Evolutionary conservation across 2,113 vertebrate genomes (phyloP), one percentile per base, ranked within the genome.

Genomic region (Callocephalon fimbriatum): DNA sequence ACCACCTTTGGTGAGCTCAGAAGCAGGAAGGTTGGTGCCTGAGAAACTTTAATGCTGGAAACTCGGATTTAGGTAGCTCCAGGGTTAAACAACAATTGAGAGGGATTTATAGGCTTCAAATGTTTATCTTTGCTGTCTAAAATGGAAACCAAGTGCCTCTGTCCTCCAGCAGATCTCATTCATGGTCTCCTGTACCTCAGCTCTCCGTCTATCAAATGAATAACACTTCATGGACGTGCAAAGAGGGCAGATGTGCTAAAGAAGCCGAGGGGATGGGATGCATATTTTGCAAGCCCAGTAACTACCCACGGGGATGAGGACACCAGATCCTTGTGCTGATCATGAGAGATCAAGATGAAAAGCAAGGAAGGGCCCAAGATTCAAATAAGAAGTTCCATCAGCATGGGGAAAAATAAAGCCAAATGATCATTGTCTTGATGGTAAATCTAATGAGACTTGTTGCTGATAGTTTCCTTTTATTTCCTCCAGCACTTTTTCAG

Each of bases 321-420:
- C 83, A 61, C 23, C 51, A n/a, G 56, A 27, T 56, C 65, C 74
- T 61, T 40, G 61, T 51, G 54, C 29, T 50, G 35, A 54, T 75
- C 38, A 4, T 2, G 37, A 77, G 48, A 90, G 45, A 83, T 42
- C 83, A 53, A 54, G 85, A 83, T 2, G 1, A 82, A 82, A 75
- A 79, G 58, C 31, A 75, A 79, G 53, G 63, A 54, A 87, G 51
- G 68, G 76, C 73, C 37, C 92, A 42, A 86, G 78, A 80, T 67
- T 82, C n/a, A 62, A 85, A 87, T 45, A 58, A 85, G 42, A 90
- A 74, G 38, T 77, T 91, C 79, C 78, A 88, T 53, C 82, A 91
- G 76, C 65, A 26, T 0, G 0, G 48, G 42, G 61, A 61, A 67
- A 72, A 66, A 44, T 2, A 37, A 75, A 77, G 75, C 73, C 86